phyloP scores from a whole-genome alignment of 2,888 invertebrate genomes.

The Tridacna crocea region DNA sequence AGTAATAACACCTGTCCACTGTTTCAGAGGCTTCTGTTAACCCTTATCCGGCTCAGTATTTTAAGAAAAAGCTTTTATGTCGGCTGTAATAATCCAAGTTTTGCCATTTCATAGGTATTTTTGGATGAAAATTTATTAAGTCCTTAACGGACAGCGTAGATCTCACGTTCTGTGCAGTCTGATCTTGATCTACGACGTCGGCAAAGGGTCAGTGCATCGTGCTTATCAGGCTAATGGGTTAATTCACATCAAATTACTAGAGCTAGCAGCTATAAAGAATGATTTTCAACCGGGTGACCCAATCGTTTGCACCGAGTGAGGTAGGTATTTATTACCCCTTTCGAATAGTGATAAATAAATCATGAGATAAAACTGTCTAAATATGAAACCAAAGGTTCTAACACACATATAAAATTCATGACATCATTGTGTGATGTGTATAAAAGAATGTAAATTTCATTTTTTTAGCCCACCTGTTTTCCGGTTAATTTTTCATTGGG shows the following conservation, averaged over 20 bases:
- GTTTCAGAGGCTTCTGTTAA: too few species aligned
- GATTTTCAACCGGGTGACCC: conserved; percentile 46
- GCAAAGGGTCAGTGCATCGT: too few species aligned
- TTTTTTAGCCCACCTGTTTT: not conserved
- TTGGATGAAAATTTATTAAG: too few species aligned
- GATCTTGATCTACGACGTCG: too few species aligned
- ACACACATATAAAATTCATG: conserved; percentile 24
- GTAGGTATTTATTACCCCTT: conserved; percentile 28
- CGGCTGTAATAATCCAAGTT: too few species aligned
- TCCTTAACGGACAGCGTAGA: too few species aligned
- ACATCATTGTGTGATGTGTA: conserved; percentile 22
- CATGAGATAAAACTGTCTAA: conserved; percentile 30
- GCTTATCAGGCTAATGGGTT: too few species aligned
- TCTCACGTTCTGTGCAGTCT: too few species aligned
- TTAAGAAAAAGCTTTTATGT: too few species aligned
- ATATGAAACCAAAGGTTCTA: conserved; percentile 29
- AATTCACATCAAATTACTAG: not conserved
- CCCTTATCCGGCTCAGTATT: too few species aligned
- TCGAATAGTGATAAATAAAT: conserved; percentile 25
- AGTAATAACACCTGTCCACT: too few species aligned
- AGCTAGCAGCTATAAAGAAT: conserved; percentile 36
- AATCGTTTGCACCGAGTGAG: conserved; percentile 14
- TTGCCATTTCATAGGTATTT: too few species aligned
- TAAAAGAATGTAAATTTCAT: not conserved
- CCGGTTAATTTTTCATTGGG: not conserved